Base-by-base conservation (phyloP, 2,888 invertebrate species). In the Apamea crenata region DNA sequence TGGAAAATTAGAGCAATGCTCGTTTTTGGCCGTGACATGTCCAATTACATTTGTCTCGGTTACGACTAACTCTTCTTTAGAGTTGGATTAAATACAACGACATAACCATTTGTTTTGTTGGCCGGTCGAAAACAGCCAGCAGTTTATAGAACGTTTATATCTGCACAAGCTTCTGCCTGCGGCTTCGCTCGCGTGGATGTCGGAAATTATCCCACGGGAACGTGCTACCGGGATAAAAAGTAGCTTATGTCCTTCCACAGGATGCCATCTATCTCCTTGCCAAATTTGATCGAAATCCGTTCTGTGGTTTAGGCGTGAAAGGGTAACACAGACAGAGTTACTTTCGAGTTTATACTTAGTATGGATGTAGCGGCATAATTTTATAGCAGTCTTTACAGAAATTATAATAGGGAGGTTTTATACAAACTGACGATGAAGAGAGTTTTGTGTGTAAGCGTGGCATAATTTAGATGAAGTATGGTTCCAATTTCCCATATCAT, bases 1-100 rank as follows among this genome's bases (percentile, higher is more conserved):
- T 82, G 82, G 65, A 50, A 85, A 84, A 82, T 85, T 70, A 63
- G 83, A 79, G 29, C 56, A 67, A 21, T 53, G 65, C 36, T 74
- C 59, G 83, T 72, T 86, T 78, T 59, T 69, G 83, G 74, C 84
- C 78, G 74, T 79, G 86, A 83, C 83, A 83, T 67, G 83, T 53
- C 69, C 83, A 86, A 84, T 84, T 84, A 83, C 66, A 86, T 73
- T 83, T 67, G 79, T 80, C 86, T 83, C 70, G 86, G 79, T 53
- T 56, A 76, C 74, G 69, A 50, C 63, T 50, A 75, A 81, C 63
- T 86, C 79, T 71, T 82, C 66, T 63, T 75, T 66, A 73, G 78
- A 79, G 71, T 72, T 75, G 32, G 32, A 79, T 79, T 68, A 63
- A 71, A 80, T 36, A 68, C 71, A 63, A 72, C 21, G 67, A 61